Conservation (phyloP, 2,888 invertebrate species). For the Philaethria dido region DNA sequence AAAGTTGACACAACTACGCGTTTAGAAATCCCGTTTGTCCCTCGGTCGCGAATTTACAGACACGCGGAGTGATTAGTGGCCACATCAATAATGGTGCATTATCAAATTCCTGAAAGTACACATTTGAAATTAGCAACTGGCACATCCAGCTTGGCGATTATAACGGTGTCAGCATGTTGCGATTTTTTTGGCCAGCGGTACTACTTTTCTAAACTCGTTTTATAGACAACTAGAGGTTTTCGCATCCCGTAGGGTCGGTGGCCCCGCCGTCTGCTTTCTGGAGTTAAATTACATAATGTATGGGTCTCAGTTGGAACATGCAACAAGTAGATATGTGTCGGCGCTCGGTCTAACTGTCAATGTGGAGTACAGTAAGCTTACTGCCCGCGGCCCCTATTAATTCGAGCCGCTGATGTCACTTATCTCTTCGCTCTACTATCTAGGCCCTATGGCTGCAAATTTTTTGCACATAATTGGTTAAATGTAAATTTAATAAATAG, state of each 20-base stretch:
- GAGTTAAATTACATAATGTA: conserved; percentile 84
- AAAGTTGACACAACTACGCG: conserved; percentile 84
- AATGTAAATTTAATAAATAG: conserved; percentile 76
- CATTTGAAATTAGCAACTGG: conserved; percentile 79
- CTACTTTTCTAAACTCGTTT: conserved; percentile 84
- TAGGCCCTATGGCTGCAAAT: conserved; percentile 83
- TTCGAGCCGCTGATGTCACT: conserved; percentile 84
- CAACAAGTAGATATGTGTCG: conserved; percentile 85
- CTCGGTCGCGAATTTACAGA: conserved; percentile 69
- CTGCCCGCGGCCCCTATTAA: conserved; percentile 83
- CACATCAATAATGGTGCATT: conserved; percentile 77
- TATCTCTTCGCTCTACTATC: conserved; percentile 82
- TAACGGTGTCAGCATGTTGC: conserved; percentile 85
- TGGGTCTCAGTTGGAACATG: conserved; percentile 79
- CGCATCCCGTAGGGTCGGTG: conserved; percentile 84
- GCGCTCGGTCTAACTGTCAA: conserved; percentile 82
- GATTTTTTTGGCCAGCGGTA: conserved; percentile 85
- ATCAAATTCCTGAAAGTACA: conserved; percentile 70
- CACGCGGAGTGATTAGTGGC: conserved; percentile 74
- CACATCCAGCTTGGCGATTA: conserved; percentile 84
- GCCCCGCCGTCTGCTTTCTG: conserved; percentile 79
- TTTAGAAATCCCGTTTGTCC: conserved; percentile 77
- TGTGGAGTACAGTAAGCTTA: conserved; percentile 83
- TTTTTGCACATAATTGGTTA: conserved; percentile 75
- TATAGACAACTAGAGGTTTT: conserved; percentile 83